Conservation (phyloP, 2,113 vertebrate genomes). For the Crotalus tigris region DNA sequence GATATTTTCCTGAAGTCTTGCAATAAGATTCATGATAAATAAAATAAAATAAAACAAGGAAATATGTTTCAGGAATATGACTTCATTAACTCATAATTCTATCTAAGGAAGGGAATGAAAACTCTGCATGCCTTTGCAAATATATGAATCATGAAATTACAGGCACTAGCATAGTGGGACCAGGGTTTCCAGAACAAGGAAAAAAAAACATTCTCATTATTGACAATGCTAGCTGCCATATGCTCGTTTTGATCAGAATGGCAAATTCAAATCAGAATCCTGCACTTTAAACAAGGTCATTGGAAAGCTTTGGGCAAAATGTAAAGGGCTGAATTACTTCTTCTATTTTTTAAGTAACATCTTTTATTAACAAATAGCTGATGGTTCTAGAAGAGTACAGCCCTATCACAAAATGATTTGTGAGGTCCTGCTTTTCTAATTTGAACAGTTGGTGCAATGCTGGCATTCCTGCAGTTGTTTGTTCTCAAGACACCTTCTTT, state of each 20-base stretch:
- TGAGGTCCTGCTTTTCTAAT: background rate
- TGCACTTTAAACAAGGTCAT: background rate
- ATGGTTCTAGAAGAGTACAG: background rate
- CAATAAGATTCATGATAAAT: background rate
- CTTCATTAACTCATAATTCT: background rate
- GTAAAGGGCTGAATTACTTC: background rate
- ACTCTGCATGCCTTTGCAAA: fast-evolving
- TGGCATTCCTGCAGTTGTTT: background rate
- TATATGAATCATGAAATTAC: background rate
- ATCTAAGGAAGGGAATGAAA: background rate
- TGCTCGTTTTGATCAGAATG: background rate
- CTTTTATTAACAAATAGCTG: background rate
- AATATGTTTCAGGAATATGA: background rate
- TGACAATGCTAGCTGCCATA: background rate
- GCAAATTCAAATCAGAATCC: background rate
- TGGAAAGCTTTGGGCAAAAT: background rate
- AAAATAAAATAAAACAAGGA: background rate
- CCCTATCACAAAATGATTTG: background rate
- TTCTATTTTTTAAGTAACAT: background rate
- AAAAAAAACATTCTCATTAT: background rate
- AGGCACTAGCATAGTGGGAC: background rate
- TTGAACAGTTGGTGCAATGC: background rate
- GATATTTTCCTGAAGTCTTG: background rate
- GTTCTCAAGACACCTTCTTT: background rate
- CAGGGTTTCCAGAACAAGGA: background rate